Conservation (phyloP, 2,113 vertebrate species). For the Phaethon lepturus region DNA sequence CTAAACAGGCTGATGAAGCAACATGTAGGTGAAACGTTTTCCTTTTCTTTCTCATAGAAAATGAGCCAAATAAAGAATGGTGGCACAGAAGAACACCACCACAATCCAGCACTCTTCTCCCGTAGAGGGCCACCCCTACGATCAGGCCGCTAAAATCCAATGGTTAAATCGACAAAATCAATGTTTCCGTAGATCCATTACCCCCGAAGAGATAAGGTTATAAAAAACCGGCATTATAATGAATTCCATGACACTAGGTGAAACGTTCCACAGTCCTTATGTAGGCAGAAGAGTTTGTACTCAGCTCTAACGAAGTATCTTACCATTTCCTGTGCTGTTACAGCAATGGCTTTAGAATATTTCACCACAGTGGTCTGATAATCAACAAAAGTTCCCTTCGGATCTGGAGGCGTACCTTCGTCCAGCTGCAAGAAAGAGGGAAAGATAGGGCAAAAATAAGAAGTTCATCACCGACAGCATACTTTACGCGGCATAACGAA, state of each 20-base stretch:
- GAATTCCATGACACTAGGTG: neutral
- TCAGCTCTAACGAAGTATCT: slow-evolving; percentile 30
- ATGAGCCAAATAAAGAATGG: neutral
- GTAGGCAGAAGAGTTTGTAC: neutral
- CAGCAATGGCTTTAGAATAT: slow-evolving; percentile 95
- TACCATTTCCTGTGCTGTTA: slow-evolving; percentile 99
- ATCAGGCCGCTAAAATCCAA: neutral
- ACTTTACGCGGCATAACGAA: neutral
- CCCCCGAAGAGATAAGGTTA: neutral
- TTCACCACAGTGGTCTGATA: slow-evolving; percentile 99
- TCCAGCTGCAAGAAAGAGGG: slow-evolving; percentile 81
- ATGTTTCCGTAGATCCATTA: neutral
- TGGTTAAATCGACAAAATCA: neutral
- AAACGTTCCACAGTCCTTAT: rapidly evolving
- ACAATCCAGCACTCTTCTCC: neutral
- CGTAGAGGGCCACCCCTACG: rapidly evolving
- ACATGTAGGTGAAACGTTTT: neutral
- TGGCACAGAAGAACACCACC: neutral
- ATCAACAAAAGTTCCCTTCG: slow-evolving; percentile 94
- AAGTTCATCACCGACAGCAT: neutral
- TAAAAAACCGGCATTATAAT: neutral
- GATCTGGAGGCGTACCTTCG: slow-evolving; percentile 93
- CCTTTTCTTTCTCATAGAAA: neutral
- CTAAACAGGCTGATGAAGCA: neutral
- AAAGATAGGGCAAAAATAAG: neutral